A percentile compares a stretch with the other conserved stretches of the same genome.
phyloP scores from a whole-genome alignment of 2,888 invertebrate species.

The Eupeodes latifasciatus region DNA sequence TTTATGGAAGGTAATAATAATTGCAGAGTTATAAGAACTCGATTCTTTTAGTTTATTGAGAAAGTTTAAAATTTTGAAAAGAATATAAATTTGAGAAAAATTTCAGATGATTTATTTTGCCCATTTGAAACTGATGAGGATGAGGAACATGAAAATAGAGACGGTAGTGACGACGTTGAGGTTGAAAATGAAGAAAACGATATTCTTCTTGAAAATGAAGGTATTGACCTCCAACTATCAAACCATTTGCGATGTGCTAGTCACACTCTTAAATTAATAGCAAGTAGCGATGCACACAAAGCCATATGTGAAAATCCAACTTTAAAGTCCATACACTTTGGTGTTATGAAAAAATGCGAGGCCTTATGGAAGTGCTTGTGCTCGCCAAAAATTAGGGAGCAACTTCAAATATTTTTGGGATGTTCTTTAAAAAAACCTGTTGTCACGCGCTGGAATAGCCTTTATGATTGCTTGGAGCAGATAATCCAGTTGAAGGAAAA shows the following conservation, averaged over 20 bases:
- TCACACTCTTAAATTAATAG: not conserved
- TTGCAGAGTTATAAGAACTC: too few species aligned
- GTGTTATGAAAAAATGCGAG: not conserved
- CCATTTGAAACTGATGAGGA: not conserved
- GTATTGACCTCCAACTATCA: not conserved
- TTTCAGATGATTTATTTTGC: too few species aligned
- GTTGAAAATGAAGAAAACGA: not conserved
- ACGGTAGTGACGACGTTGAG: not conserved
- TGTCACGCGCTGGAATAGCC: conserved; percentile 15
- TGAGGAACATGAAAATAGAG: not conserved
- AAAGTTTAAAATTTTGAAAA: too few species aligned
- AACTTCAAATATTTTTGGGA: conserved; percentile 4
- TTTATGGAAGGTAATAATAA: too few species aligned
- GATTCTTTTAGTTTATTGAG: too few species aligned
- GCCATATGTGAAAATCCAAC: not conserved
- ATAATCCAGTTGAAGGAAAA: not conserved
- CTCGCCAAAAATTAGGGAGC: not conserved
- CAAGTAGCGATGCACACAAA: not conserved
- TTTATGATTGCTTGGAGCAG: conserved; percentile 17
- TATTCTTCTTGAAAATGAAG: not conserved
- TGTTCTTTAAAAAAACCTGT: conserved; percentile 2
- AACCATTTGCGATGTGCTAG: conserved; percentile 4
- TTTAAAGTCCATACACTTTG: not conserved
- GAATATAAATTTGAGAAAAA: too few species aligned
- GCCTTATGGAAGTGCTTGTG: not conserved